Evolutionary conservation across 2,113 vertebrate genomes (phyloP).

Genomic region (Vicugna pacos): DNA sequence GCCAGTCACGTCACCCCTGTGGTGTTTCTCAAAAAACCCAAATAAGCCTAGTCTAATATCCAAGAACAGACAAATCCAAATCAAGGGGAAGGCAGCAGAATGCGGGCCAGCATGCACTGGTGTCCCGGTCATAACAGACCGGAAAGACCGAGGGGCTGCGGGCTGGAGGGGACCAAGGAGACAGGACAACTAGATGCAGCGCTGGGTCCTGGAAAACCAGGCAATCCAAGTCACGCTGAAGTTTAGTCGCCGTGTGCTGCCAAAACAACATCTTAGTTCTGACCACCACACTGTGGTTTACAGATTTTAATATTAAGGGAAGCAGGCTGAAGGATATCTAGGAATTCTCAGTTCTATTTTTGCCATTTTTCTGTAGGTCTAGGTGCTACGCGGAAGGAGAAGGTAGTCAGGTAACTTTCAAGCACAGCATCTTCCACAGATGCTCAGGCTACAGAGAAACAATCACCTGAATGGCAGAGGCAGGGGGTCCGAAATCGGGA

Average conservation of each 20-base stretch:
- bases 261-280: neutral
- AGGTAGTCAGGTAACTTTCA: neutral
- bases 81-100: neutral
- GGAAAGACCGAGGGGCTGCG: neutral
- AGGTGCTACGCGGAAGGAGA: neutral
- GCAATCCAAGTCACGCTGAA: neutral
- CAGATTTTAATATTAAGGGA: neutral
- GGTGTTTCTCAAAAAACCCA: neutral
- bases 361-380: neutral
- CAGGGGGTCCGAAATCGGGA: neutral
- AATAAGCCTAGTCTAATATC: neutral
- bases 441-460: neutral
- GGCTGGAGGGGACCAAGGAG: neutral
- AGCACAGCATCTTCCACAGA: neutral
- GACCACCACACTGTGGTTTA: fast-evolving
- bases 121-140: neutral
- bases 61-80: neutral
- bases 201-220: neutral
- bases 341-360: neutral
- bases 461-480: neutral
- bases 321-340: neutral
- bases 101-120: no score
- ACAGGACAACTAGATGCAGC: neutral
- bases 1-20: fast-evolving
- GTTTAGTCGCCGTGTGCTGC: neutral